Evolutionary conservation across 1,140 invertebrate species (phyloP).

Genomic region (Maconellicoccus hirsutus): DNA sequence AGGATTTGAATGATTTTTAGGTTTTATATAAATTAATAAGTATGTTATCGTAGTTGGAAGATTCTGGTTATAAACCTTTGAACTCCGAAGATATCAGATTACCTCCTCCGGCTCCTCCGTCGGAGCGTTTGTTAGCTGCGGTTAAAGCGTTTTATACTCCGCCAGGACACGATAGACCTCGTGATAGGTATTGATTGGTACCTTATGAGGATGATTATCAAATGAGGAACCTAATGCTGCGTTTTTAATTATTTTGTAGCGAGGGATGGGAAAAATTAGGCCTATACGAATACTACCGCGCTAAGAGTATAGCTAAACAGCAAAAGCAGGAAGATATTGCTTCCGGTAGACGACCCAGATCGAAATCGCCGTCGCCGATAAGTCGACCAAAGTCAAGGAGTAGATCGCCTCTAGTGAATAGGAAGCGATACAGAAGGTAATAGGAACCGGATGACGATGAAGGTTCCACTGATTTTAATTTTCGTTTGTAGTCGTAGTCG

Average conservation of each 20-base stretch:
- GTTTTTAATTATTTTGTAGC: slow-evolving; percentile 38
- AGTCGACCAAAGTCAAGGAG: slow-evolving; percentile 49
- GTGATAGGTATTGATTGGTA: slow-evolving; percentile 64
- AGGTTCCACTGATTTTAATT: slow-evolving; percentile 22
- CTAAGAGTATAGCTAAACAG: slow-evolving; percentile 80
- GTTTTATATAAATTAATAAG: slow-evolving; percentile 1
- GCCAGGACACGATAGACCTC: slow-evolving; percentile 82
- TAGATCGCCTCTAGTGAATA: slow-evolving; percentile 48
- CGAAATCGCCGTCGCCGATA: slow-evolving; percentile 62
- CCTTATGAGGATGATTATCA: neutral
- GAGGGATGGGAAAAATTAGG: slow-evolving; percentile 97
- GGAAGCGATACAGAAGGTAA: slow-evolving; percentile 55
- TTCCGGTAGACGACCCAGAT: slow-evolving; percentile 53
- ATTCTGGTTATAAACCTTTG: slow-evolving; percentile 76
- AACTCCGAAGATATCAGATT: slow-evolving; percentile 81
- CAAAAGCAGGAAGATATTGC: slow-evolving; percentile 75
- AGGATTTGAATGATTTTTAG: slow-evolving; percentile 8
- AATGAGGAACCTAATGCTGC: neutral
- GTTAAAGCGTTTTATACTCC: slow-evolving; percentile 91
- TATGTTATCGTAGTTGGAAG: slow-evolving; percentile 55
- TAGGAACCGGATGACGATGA: no score
- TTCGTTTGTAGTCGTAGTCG: slow-evolving; percentile 34
- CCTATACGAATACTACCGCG: slow-evolving; percentile 93
- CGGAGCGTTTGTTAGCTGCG: slow-evolving; percentile 76
- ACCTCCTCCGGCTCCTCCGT: slow-evolving; percentile 85